Evolutionary conservation across 2,797 vertebrate species (phyloP).

Genomic region (Sebastes hubbsi): DNA sequence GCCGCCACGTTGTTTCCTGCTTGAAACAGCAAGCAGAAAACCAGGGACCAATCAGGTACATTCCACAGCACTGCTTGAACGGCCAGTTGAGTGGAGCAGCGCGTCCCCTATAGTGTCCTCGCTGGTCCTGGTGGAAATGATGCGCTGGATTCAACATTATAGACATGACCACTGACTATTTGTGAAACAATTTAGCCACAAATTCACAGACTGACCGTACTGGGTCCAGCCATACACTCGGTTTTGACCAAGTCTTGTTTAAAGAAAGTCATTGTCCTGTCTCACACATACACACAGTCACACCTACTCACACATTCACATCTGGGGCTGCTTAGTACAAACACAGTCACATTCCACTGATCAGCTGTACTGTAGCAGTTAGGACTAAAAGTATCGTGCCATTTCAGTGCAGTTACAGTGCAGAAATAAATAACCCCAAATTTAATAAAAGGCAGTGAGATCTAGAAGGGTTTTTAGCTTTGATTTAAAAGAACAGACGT

Average conservation of each 20-base stretch:
- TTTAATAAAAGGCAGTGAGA: constrained; percentile 8
- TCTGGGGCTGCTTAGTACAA: neutral
- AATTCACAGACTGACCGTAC: no score
- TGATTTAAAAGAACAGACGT: neutral
- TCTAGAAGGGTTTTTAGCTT: neutral
- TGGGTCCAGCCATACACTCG: no score
- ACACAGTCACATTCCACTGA: neutral
- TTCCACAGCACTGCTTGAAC: no score
- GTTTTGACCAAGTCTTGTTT: no score
- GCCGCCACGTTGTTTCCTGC: no score
- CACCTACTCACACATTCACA: constrained; percentile 7
- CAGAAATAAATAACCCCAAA: neutral
- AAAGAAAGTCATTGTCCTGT: neutral
- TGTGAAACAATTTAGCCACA: no score
- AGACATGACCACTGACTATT: no score
- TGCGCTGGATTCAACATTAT: no score
- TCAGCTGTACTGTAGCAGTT: neutral
- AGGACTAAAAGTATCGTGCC: neutral
- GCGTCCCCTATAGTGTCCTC: no score
- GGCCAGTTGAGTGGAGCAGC: no score
- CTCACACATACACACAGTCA: neutral
- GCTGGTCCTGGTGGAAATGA: neutral
- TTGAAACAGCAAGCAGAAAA: no score
- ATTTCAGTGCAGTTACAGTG: neutral
- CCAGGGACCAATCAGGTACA: no score